Evolutionary conservation across 2,888 invertebrate genomes (phyloP).

Genomic region (Cancer borealis): DNA sequence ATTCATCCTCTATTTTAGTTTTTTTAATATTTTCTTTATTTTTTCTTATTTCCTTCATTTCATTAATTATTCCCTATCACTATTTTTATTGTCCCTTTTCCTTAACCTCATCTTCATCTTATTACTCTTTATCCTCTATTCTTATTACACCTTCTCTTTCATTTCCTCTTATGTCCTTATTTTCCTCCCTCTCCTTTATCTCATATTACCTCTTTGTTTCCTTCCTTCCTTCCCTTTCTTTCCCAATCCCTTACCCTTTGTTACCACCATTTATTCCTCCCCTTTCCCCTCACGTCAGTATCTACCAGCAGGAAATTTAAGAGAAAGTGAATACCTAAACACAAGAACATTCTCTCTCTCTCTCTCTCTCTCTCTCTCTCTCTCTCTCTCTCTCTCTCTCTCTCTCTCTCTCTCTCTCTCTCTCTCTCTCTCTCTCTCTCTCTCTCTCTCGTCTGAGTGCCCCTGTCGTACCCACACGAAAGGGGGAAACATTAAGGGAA

Average conservation of each 20-base stretch:
- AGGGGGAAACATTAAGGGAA: not conserved
- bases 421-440: constrained; percentile 34
- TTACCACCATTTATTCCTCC: not conserved
- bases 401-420: constrained; percentile 32
- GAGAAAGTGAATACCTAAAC: too few relatives aligned
- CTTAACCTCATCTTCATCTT: not conserved
- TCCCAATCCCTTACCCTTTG: not conserved
- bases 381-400: constrained; percentile 32
- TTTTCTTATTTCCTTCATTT: too few relatives aligned
- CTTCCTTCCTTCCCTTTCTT: not conserved
- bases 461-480: constrained; percentile 9
- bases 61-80: too few relatives aligned
- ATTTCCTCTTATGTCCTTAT: not conserved
- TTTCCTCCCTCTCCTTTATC: not conserved
- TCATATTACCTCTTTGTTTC: not conserved
- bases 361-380: constrained; percentile 32
- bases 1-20: not conserved
- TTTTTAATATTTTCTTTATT: too few relatives aligned
- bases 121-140: not conserved
- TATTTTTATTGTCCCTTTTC: too few relatives aligned
- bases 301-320: too few relatives aligned
- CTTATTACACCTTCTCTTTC: not conserved
- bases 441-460: not conserved
- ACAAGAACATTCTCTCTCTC: not conserved
- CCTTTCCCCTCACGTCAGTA: not conserved